Evolutionary conservation across 92 coral and sea anemone species (phyloP).

Genomic region (Nematostella vectensis): DNA sequence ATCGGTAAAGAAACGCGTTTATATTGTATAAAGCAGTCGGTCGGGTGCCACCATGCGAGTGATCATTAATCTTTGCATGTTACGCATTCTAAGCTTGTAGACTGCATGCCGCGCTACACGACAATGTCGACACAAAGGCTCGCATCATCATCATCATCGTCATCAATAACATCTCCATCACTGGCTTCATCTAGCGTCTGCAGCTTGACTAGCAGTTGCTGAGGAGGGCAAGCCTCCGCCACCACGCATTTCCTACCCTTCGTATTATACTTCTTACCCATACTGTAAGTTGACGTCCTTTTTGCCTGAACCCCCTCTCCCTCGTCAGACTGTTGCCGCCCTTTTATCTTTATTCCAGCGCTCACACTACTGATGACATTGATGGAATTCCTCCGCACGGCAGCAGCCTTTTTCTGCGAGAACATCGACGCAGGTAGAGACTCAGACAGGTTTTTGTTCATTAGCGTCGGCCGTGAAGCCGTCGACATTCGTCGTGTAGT

Average conservation of each 20-base stretch:
- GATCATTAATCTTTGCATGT: too few relatives aligned
- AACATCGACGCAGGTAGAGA: conserved; percentile 18
- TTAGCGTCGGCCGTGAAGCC: conserved; percentile 14
- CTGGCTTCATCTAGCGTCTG: conserved; percentile 54
- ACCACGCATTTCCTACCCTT: too few relatives aligned
- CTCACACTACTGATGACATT: conserved; percentile 32
- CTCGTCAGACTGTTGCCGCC: background rate
- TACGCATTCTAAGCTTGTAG: too few relatives aligned
- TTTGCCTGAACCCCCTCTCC: too few relatives aligned
- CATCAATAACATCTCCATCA: conserved; percentile 18
- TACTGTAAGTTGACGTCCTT: too few relatives aligned
- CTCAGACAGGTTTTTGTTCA: conserved; percentile 31
- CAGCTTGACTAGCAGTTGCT: conserved; percentile 14
- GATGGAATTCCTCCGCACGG: conserved; percentile 53
- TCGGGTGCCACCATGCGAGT: too few relatives aligned
- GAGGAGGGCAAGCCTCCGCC: too few relatives aligned
- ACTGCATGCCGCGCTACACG: too few relatives aligned
- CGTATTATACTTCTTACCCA: too few relatives aligned
- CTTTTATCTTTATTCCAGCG: background rate
- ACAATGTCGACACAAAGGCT: conserved; percentile 4
- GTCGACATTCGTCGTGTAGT: conserved; percentile 25
- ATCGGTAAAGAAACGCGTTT: too few relatives aligned
- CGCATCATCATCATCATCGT: conserved; percentile 21
- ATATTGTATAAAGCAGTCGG: too few relatives aligned
- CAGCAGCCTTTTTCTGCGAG: conserved; percentile 1